These are phyloP conservation scores for Chelidonichthys spinosus DNA, from an alignment of 2,797 vertebrate species.

Conservation along the genomic window DNA sequence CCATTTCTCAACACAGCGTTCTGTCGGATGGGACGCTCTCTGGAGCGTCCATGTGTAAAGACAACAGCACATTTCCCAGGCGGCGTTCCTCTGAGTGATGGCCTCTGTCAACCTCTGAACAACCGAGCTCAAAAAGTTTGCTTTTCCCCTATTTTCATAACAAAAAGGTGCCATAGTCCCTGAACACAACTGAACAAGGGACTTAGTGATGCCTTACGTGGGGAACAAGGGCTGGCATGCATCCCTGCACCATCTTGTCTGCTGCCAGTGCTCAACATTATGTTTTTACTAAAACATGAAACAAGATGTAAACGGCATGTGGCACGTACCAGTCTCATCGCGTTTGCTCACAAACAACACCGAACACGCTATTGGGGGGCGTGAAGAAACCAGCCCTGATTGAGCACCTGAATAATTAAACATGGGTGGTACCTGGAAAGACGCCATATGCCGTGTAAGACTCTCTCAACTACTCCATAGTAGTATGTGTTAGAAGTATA, in stretches of 20 bases:
- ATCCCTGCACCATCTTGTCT: slow-evolving; percentile 27
- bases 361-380: slow-evolving; percentile 42
- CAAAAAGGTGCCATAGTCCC: slow-evolving; percentile 7
- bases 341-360: slow-evolving; percentile 42
- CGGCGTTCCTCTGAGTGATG: slow-evolving; percentile 54
- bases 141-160: slow-evolving; percentile 25
- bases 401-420: slow-evolving; percentile 85
- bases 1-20: slow-evolving; percentile 59
- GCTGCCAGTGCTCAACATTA: slow-evolving; percentile 44
- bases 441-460: slow-evolving; percentile 68
- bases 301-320: slow-evolving; percentile 66
- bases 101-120: slow-evolving; percentile 40
- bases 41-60: slow-evolving; percentile 68
- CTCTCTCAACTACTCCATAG: slow-evolving; percentile 44
- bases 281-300: slow-evolving; percentile 65
- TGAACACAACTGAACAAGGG: slow-evolving; percentile 14
- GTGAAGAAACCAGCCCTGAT: slow-evolving; percentile 57
- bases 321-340: slow-evolving; percentile 56
- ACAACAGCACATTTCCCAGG: slow-evolving; percentile 64
- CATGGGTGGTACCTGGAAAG: slow-evolving; percentile 74
- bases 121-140: slow-evolving; percentile 36
- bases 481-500: slow-evolving; percentile 8
- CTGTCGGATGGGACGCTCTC: slow-evolving; percentile 55
- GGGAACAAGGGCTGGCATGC: slow-evolving; percentile 36
- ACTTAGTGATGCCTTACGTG: slow-evolving; percentile 20